Evolutionary conservation across 35 echinoderm and acorn worm genomes (phyloP).

Genomic region (Lytechinus variegatus): DNA sequence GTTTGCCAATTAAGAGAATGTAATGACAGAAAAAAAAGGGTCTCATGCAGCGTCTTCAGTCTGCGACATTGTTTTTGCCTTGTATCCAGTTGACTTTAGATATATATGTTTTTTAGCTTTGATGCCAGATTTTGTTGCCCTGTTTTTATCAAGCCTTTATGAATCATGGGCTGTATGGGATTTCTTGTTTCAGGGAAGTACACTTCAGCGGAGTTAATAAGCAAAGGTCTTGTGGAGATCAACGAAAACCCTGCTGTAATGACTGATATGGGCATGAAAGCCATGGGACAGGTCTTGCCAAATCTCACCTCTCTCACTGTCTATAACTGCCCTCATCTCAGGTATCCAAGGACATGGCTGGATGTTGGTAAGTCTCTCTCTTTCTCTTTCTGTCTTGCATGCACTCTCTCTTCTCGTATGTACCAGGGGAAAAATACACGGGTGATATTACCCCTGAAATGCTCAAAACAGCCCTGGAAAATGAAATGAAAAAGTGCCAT

Average conservation of each 20-base stretch:
- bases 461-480: no score
- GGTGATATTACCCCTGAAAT: no score
- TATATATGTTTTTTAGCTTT: neutral
- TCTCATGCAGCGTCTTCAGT: no score
- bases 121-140: neutral
- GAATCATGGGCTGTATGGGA: neutral
- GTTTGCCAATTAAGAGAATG: no score
- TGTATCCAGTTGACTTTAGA: no score
- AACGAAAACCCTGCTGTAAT: slow-evolving; percentile 51
- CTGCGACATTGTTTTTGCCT: no score
- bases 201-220: neutral
- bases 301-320: slow-evolving; percentile 30
- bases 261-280: slow-evolving; percentile 60
- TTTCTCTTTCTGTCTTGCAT: neutral
- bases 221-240: slow-evolving; percentile 52
- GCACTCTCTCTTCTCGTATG: no score
- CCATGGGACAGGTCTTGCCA: slow-evolving; percentile 48
- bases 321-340: slow-evolving; percentile 67
- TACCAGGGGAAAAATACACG: no score
- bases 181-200: slow-evolving; percentile 22
- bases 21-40: no score
- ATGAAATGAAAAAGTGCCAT: no score
- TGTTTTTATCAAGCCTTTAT: neutral
- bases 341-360: slow-evolving; percentile 51
- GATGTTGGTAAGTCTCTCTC: slow-evolving; percentile 21